Base-by-base conservation (phyloP, 1,140 invertebrate species). In the Papilio xuthus region DNA sequence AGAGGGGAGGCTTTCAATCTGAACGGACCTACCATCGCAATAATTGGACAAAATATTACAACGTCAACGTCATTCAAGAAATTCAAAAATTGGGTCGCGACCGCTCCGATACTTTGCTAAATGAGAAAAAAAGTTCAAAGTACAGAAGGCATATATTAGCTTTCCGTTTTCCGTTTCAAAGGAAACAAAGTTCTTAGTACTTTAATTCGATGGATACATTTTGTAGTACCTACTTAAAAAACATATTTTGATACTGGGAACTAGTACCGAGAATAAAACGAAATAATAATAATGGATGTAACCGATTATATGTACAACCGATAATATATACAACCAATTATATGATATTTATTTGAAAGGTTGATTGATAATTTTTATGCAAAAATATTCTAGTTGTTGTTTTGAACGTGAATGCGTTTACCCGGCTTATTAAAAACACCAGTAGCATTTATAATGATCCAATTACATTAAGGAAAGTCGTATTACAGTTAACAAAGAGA, bases 41-140 rank as follows among this genome's bases (percentile, higher is more conserved):
- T 73, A 73, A 73, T 44, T 73, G 71, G 42, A 73, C 47, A 63
- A 73, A 73, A 73, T 44, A 73, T 44, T 73, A 42, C 23, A 70
- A 42, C 69, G 15, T n/a, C 23, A 70, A 70, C 69, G n/a, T 37
- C 71, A 73, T 73, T 73, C 41, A 72, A 72, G 37, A 44, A 42
- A 20, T 72, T 72, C 42, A 20, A 50, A 42, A 73, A 73, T 73
- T 44, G n/a, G 71, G 71, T 73, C 41, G 71, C 20, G 42, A 69
- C 67, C 67, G 67, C 28, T 32, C 28, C 23, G 60, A 63, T 63
- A 10, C 26, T 67, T 67, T 67, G 60, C 26, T 32, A 32, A 28
- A 32, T 67, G 60, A 32, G 60, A 6, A 32, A 32, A 32, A 67
- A 26, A 28, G 32, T 67, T 32, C 4, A 32, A 67, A 67, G 13